Percentiles rank a stretch among this genome's conserved stretches.
Conservation (phyloP, 2,888 invertebrate species). For the Physocephala rufipes region DNA sequence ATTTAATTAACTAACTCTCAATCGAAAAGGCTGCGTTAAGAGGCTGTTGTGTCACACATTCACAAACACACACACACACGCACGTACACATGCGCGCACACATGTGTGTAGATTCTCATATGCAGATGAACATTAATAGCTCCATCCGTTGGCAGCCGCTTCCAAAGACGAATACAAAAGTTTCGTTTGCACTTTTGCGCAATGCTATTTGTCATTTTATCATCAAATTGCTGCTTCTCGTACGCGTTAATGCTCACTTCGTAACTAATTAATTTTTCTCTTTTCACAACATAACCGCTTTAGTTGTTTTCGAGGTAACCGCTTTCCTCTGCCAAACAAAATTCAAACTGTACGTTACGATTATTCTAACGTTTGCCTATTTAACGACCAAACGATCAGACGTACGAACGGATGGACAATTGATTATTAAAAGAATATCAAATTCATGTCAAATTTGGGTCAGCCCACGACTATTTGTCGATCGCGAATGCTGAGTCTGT, state of each 20-base stretch:
- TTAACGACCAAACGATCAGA: background rate
- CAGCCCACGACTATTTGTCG: slow-evolving; percentile 15
- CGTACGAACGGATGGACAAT: slow-evolving; percentile 2
- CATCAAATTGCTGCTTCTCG: background rate
- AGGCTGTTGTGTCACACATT: background rate
- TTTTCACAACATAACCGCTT: background rate
- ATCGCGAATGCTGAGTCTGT: background rate
- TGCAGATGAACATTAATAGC: slow-evolving; percentile 8
- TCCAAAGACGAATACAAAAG: background rate
- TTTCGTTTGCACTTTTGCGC: background rate
- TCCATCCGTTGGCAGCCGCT: slow-evolving; percentile 34
- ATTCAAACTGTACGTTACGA: too few relatives aligned
- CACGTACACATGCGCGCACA: too few relatives aligned
- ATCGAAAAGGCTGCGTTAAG: background rate
- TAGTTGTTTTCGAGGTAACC: background rate
- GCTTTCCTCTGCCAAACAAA: background rate
- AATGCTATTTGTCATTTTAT: slow-evolving; percentile 24
- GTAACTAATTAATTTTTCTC: too few relatives aligned
- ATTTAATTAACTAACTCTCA: slow-evolving; percentile 21
- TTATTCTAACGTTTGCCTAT: too few relatives aligned
- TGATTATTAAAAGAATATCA: background rate
- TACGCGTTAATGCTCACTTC: too few relatives aligned
- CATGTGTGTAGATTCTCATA: too few relatives aligned
- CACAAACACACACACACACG: background rate
- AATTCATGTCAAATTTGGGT: slow-evolving; percentile 23